Base-by-base conservation (phyloP, 2,888 invertebrate genomes). In the Sinhomidia bicolor region DNA sequence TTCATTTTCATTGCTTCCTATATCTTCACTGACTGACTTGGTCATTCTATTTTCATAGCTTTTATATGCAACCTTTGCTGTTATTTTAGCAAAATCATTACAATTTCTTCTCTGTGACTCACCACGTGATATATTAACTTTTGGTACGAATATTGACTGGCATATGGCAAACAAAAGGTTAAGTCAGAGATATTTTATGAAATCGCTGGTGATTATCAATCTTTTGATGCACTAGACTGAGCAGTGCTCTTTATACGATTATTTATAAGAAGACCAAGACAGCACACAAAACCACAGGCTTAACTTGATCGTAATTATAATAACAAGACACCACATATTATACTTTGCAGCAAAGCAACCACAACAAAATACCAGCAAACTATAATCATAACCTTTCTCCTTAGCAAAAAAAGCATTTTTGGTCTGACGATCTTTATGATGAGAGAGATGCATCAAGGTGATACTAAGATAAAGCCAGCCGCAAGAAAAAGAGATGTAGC, bases 391-490 rank as follows among this genome's bases (percentile, higher is more conserved):
- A 29, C 71, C 71, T 71, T 41, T 71, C 44, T 23, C 44, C 32
- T 20, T 23, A n/a, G 23, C 1, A 44, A 10, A 44, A 14, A 60
- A 26, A 60, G 29, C 36, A 1, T 32, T 17, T 68, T 68, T 68
- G 65, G 65, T 26, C 23, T 62, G 29, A 2, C 23, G 29, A 62
- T 29, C 26, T 26, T 62, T 5, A 29, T n/a, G 32, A n/a, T n/a
- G n/a, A n/a, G n/a, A 68, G 65, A 68, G 32, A 68, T 68, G 36
- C 26, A 36, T 17, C 65, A 68, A 68, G 65, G 65, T 36, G 65
- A 60, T 23, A 1, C n/a, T n/a, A 51, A 51, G n/a, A 51, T 26
- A 60, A 60, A 20, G 47, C 57, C 44, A 20, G 47, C 79, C 62
- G 26, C 44, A 44, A 81, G 44, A 29, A 81, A n/a, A n/a, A 78